Conservation (phyloP, 53 echinoderm and acorn worm genomes). For the Echinometra lucunter region DNA sequence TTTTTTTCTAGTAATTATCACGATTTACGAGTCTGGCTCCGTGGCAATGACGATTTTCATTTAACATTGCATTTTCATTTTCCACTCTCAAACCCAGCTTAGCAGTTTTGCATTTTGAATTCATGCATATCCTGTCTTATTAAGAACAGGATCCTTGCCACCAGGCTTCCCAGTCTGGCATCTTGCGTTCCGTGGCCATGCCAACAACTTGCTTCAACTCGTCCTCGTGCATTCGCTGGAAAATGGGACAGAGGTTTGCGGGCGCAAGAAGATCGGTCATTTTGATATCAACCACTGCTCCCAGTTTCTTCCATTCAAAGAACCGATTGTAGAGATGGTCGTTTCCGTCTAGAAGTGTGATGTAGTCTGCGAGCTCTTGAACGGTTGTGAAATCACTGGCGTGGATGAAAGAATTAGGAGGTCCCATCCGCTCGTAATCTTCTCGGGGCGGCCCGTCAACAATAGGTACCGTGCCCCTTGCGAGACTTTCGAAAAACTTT, state of each 20-base stretch:
- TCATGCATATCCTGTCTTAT: neutral
- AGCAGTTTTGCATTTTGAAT: neutral
- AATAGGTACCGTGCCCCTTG: constrained; percentile 73
- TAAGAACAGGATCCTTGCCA: constrained; percentile 5
- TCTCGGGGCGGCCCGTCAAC: constrained; percentile 70
- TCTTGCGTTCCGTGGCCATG: neutral
- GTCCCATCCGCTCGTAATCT: constrained; percentile 71
- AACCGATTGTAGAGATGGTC: constrained; percentile 41
- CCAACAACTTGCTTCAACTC: constrained; percentile 12
- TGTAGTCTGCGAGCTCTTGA: constrained; percentile 43
- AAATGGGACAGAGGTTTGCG: constrained; percentile 19
- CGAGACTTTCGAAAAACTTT: constrained; percentile 70
- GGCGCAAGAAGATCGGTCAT: neutral
- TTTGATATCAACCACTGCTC: neutral
- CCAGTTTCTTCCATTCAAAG: constrained; percentile 53
- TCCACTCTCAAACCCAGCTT: no score
- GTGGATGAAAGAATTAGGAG: constrained; percentile 80
- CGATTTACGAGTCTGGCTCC: no score
- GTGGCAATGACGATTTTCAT: no score
- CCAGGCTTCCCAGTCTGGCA: constrained; percentile 33
- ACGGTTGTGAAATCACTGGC: constrained; percentile 61
- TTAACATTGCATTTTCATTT: no score
- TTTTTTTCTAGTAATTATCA: no score
- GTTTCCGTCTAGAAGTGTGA: constrained; percentile 4
- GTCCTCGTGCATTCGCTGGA: constrained; percentile 48